Evolutionary conservation across 2,888 invertebrate species (phyloP), one percentile per base, ranked within the genome.

Genomic region (Syrista parreyssii): DNA sequence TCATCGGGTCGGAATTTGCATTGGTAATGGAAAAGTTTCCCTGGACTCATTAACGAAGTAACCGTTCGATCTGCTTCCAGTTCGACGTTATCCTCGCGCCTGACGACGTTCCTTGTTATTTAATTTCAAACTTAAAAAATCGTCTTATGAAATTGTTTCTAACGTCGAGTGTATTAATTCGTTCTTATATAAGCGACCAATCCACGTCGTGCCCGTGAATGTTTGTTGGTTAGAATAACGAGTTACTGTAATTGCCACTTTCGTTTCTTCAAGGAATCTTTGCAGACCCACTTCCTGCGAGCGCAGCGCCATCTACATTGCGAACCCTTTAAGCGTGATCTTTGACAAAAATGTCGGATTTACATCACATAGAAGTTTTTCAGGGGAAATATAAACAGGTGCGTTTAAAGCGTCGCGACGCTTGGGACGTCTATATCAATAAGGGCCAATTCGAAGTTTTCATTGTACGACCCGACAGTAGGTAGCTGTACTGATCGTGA

Each of bases 31-130:
- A 82, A 85, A 86, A 87, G 84, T 84, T 87, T 84, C 78, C 76
- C 79, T 81, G 83, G 82, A 82, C 83, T 86, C 86, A 86, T 87
- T 88, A 87, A 84, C 82, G 80, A 80, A 81, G 80, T 82, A 82
- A 84, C 81, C 81, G 80, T 75, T 81, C 81, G 80, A 80, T 80
- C 73, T 30, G 74, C 69, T 69, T 74, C 75, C 9, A 23, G 55
- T 55, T 55, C 55, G 55, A 55, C 23, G 55, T 15, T 15, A 55
- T 23, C 2, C 9, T 55, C 55, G 23, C 55, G 55, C 55, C 55
- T 15, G 6, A 12, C 9, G 71, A 71, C 71, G 31, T 71, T 4
- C 71, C 31, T 31, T 33, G 71, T 71, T 81, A 84, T 87, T 79
- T 81, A 84, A 83, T 86, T 86, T 84, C 71, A 76, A 86, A 85